Conservation (phyloP, 1,140 invertebrate species). For the Carposina sasakii region DNA sequence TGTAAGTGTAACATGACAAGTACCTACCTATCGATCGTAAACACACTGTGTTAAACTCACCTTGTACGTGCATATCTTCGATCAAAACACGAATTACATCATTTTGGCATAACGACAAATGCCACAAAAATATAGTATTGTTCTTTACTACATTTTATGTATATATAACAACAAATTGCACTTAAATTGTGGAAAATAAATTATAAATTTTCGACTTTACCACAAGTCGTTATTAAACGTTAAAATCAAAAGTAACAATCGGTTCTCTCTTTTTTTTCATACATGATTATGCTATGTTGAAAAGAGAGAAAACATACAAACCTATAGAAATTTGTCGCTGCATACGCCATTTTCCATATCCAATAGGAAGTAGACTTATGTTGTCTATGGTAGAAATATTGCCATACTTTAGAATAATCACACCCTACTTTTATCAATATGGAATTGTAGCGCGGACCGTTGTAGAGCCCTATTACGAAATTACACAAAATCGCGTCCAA, state of each 20-base stretch:
- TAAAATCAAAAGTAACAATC: conserved; percentile 56
- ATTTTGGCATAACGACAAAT: too few relatives aligned
- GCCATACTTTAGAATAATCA: conserved; percentile 18
- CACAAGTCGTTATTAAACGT: conserved; percentile 69
- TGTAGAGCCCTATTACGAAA: too few relatives aligned
- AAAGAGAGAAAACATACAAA: conserved; percentile 39
- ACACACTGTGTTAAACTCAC: too few relatives aligned
- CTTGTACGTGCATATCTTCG: conserved; percentile 54
- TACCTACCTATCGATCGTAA: conserved; percentile 62
- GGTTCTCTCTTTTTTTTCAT: conserved; percentile 25
- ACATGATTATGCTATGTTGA: conserved; percentile 2
- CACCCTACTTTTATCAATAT: too few relatives aligned
- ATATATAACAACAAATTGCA: conserved; percentile 43
- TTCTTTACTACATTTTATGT: too few relatives aligned
- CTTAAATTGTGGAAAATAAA: conserved; percentile 49
- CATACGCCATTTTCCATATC: conserved; percentile 51
- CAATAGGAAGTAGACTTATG: conserved; percentile 20
- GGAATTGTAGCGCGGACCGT: too few relatives aligned
- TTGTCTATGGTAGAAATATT: conserved; percentile 38
- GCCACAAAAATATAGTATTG: too few relatives aligned
- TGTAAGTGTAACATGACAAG: conserved; percentile 52
- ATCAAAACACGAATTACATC: too few relatives aligned
- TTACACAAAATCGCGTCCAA: too few relatives aligned
- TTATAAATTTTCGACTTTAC: conserved; percentile 46
- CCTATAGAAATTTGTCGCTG: conserved; percentile 36